A percentile compares a stretch with the other conserved stretches of the same genome.
These are phyloP conservation scores for Cataglyphis cursor DNA, from an alignment of 2,888 invertebrate genomes.

Conservation along the genomic window DNA sequence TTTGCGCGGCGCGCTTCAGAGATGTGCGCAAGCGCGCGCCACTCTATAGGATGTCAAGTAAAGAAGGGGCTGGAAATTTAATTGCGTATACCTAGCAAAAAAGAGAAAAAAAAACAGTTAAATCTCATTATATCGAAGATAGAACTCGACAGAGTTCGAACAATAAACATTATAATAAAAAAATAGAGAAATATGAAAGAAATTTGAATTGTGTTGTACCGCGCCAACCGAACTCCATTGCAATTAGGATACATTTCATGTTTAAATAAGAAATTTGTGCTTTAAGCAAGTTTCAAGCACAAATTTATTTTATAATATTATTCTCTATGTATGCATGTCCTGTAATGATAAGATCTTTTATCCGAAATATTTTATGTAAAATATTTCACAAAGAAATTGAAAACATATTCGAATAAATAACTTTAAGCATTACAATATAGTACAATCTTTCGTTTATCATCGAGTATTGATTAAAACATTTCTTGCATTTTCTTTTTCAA, in stretches of 20 bases:
- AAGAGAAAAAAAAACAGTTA: not conserved
- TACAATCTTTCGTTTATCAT: not conserved
- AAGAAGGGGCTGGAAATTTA: not conserved
- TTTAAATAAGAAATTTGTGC: not conserved
- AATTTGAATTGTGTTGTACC: not conserved
- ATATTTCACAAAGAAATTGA: not conserved
- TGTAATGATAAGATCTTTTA: not conserved
- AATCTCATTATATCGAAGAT: not conserved
- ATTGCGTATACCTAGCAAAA: not conserved
- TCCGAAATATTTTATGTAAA: not conserved
- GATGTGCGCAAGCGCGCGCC: conserved; percentile 28
- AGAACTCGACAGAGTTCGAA: not conserved
- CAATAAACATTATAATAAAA: not conserved
- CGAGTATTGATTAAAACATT: not conserved
- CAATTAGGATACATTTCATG: not conserved
- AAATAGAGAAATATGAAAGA: not conserved
- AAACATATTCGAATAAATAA: not conserved
- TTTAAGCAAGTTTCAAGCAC: too few relatives aligned
- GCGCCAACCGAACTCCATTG: not conserved
- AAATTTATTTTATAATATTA: not conserved
- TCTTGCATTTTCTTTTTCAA: not conserved
- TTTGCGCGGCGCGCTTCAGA: conserved; percentile 34
- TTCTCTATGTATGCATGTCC: not conserved
- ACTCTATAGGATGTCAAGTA: not conserved
- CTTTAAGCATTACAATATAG: not conserved